Base-by-base conservation (phyloP, 2,113 vertebrate species). In the Condylura cristata region DNA sequence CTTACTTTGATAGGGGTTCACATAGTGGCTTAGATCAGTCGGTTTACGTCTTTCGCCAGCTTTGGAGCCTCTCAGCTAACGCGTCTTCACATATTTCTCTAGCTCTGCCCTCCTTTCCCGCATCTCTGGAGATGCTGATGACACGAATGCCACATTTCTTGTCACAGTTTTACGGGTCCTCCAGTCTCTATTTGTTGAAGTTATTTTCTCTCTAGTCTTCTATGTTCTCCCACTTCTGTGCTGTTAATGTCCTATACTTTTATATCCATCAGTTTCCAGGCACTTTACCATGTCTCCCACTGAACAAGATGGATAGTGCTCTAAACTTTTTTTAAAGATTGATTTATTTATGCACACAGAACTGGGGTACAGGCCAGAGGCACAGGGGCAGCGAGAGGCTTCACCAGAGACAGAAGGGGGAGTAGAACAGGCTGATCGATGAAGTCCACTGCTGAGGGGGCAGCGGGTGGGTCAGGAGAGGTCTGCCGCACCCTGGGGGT, bases 121-220 rank as follows among this genome's bases (percentile, higher is more conserved):
- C 70, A 61, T 48, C 51, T 18, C 6, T 60, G 10, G 17, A 39
- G 48, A 83, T n/a, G 60, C 24, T 32, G 30, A 2, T 3, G 28
- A 22, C 18, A 6, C 34, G 32, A 44, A 46, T 32, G 24, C 6
- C 58, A 1, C n/a, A 6, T 22, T 11, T 56, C 76, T 26, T 7
- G 53, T 28, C 6, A 16, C 1, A 6, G 37, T n/a, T 61, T 2
- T 8, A 7, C 13, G 0, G 20, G 41, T 24, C n/a, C 3, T 48
- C 13, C 11, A 60, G n/a, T 34, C 2, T 3, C 0, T 44, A 1
- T 34, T 39, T 28, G 8, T 68, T 26, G 8, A 71, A 18, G 6
- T 58, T 46, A 0, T 46, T 66, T 66, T 53, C 11, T 34, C 56
- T 41, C 13, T 13, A 10, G 7, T 8, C 41, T 32, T 41, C 17